phyloP scores from a whole-genome alignment of 2,113 vertebrate genomes.

The Passer domesticus region DNA sequence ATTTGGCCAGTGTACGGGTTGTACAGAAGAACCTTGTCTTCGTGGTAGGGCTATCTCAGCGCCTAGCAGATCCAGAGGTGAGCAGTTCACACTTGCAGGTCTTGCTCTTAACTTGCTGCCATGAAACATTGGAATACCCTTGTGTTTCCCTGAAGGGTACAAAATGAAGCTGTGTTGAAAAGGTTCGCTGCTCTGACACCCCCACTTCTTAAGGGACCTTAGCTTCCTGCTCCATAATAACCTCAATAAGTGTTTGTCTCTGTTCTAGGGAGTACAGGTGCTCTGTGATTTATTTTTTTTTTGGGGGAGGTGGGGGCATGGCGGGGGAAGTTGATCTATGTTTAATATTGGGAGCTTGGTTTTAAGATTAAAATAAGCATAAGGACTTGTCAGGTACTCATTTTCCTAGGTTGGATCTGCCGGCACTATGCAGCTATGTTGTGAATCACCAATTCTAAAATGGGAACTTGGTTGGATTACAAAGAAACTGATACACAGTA shows the following conservation, averaged over 20 bases:
- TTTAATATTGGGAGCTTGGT: not conserved
- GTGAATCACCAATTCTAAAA: not conserved
- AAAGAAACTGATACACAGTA: not conserved
- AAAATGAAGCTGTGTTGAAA: not conserved
- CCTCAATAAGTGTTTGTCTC: not conserved
- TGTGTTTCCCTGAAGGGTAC: not conserved
- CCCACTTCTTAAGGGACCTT: not conserved
- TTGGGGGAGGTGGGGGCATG: too few species aligned
- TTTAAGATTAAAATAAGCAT: not conserved
- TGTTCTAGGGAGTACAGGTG: not conserved
- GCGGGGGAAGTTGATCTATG: not conserved
- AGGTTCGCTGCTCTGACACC: not conserved
- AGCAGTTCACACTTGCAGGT: slow-evolving; percentile 5
- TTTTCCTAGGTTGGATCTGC: not conserved
- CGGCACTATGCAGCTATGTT: not conserved
- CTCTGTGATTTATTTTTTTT: not conserved
- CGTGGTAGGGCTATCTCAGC: slow-evolving; percentile 96
- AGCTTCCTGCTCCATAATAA: not conserved
- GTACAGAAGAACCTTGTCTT: slow-evolving; percentile 99
- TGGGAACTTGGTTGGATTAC: not conserved
- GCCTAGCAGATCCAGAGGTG: slow-evolving; percentile 96
- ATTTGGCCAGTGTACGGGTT: slow-evolving; percentile 96
- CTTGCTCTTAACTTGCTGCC: not conserved
- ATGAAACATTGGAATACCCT: not conserved
- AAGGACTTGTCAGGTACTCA: not conserved